Evolutionary conservation across 2,888 invertebrate species (phyloP), one percentile per base, ranked within the genome.

Genomic region (Drosophila ezoana): DNA sequence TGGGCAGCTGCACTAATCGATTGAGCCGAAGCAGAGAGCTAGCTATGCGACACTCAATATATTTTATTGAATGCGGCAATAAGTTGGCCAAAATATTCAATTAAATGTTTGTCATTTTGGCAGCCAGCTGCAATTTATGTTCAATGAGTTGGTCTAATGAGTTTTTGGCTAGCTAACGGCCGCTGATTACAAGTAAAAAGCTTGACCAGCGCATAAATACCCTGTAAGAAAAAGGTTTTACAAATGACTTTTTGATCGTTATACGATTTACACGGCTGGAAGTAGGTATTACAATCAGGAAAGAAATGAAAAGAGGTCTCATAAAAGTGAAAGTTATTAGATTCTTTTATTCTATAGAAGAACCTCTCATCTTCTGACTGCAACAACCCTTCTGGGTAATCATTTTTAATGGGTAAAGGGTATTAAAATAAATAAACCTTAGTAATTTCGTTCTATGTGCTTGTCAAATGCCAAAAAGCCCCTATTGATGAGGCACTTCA

Each of bases 41-140:
- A 75, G 69, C 66, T 72, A 83, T 81, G 81, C 82, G 75, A 80
- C 76, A 71, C 64, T 77, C 74, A 45, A 79, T 81, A 38, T 38
- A 86, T 83, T 77, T 77, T 69, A 72, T 85, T 67, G 67, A 54
- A 67, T 71, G 72, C 72, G 62, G 81, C 79, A 82, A 81, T 82
- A 82, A 80, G 69, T 86, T 83, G 70, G 45, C 70, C 75, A 61
- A 80, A 86, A 82, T 80, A 86, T 84, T 83, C 87, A 83, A 83
- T 83, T 83, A 87, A 81, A 84, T 81, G 77, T 76, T 76, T 65
- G 71, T 71, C 64, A 45, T 53, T 59, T 43, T 63, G 53, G n/a
- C 44, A 47, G 38, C 28, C 60, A 75, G 57, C 43, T 72, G 67
- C 67, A 83, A 86, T 86, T 83, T 86, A 86, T 86, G 75, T 61